A percentile compares a stretch with the other conserved stretches of the same genome.
phyloP scores from a whole-genome alignment of 2,797 vertebrate genomes.

The Rachycentron canadum region DNA sequence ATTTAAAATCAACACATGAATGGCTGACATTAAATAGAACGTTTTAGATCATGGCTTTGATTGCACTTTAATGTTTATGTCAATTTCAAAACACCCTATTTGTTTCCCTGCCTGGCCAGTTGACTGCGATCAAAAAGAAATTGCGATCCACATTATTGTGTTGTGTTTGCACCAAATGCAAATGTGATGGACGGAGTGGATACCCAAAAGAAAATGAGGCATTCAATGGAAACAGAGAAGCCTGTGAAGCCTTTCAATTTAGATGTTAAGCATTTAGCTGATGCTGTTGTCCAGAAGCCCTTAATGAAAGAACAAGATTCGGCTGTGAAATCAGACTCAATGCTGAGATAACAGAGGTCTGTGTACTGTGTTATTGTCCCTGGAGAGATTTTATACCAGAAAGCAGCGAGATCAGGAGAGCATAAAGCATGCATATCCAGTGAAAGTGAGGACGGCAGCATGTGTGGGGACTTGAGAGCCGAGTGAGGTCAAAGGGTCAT shows the following conservation, averaged over 20 bases:
- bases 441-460: not conserved
- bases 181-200: conserved; percentile 19
- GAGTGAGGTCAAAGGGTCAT: conserved; percentile 12
- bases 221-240: conserved; percentile 7
- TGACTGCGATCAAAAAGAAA: conserved; percentile 47
- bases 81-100: conserved; percentile 56
- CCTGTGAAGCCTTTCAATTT: conserved; percentile 13
- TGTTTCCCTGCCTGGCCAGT: conserved; percentile 41
- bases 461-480: not conserved
- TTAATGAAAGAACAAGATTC: not conserved
- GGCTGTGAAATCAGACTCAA: not conserved
- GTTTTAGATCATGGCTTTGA: conserved; percentile 66
- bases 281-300: not conserved
- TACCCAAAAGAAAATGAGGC: conserved; percentile 5
- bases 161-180: conserved; percentile 38
- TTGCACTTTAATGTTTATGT: conserved; percentile 61
- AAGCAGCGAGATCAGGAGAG: not conserved
- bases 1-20: conserved; percentile 73
- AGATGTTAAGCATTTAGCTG: conserved; percentile 2
- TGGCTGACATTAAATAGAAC: conserved; percentile 59
- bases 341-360: not conserved
- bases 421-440: not conserved
- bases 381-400: not conserved
- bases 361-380: not conserved
- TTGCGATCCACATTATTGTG: not conserved